Evolutionary conservation across 2,888 invertebrate species (phyloP).

Genomic region (Chaetoderma sp.): DNA sequence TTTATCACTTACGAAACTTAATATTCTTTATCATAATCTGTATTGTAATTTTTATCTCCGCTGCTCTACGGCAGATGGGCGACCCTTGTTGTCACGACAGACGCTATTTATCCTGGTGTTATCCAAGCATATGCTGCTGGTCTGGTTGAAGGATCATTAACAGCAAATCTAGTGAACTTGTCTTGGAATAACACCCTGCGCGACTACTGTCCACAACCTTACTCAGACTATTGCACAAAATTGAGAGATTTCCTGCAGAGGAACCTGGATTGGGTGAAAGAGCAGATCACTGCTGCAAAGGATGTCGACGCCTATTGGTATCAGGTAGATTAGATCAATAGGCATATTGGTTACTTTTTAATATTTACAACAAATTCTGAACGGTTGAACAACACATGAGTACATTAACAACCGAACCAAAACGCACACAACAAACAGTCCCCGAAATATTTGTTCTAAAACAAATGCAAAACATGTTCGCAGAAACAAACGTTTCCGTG

Average conservation of each 20-base stretch:
- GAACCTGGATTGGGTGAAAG: conserved; percentile 76
- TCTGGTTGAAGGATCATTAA: conserved; percentile 84
- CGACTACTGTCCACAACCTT: conserved; percentile 73
- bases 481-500: too few relatives aligned
- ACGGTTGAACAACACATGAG: background rate
- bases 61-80: too few relatives aligned
- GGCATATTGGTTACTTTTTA: background rate
- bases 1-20: too few relatives aligned
- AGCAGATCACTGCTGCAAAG: conserved; percentile 72
- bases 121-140: conserved; percentile 90
- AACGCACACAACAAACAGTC: too few relatives aligned
- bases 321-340: conserved; percentile 75
- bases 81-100: conserved; percentile 83
- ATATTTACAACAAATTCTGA: background rate
- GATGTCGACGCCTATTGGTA: conserved; percentile 83
- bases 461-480: too few relatives aligned
- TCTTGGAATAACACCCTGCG: conserved; percentile 82
- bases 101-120: conserved; percentile 79
- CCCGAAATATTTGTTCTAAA: too few relatives aligned
- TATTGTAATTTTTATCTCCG: conserved; percentile 20
- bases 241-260: conserved; percentile 77
- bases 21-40: background rate
- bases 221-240: conserved; percentile 75
- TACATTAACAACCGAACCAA: too few relatives aligned
- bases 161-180: conserved; percentile 80